Conservation (phyloP, 1,140 invertebrate species). For the Meloidogyne exigua region DNA sequence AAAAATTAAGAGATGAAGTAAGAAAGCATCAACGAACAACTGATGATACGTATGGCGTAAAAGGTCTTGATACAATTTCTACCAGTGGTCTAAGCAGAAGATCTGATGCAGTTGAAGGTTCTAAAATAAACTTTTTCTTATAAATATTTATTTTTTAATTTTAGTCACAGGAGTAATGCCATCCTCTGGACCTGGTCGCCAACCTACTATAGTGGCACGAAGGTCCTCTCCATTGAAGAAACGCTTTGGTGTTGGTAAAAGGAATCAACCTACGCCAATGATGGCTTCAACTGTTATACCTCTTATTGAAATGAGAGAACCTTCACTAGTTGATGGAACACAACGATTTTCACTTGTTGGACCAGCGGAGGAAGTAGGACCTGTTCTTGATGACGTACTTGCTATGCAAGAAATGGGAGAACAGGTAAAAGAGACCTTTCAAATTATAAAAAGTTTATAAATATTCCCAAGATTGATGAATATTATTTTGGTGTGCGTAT, state of each 20-base stretch:
- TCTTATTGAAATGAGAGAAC: slow-evolving; percentile 7
- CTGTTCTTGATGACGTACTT: slow-evolving; percentile 44
- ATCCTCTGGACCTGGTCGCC: slow-evolving; percentile 54
- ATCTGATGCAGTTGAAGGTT: not conserved
- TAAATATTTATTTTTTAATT: not conserved
- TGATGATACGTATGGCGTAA: slow-evolving; percentile 32
- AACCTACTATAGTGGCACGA: slow-evolving; percentile 40
- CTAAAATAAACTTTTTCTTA: not conserved
- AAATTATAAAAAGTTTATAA: too few relatives aligned
- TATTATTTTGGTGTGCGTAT: slow-evolving; percentile 85
- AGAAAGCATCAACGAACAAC: slow-evolving; percentile 30
- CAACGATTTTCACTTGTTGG: slow-evolving; percentile 35
- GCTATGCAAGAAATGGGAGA: slow-evolving; percentile 71
- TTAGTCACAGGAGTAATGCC: slow-evolving; percentile 54
- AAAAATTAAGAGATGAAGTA: slow-evolving; percentile 39
- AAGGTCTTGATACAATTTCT: slow-evolving; percentile 34
- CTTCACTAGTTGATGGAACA: slow-evolving; percentile 12
- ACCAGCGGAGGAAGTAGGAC: slow-evolving; percentile 15
- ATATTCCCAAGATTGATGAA: slow-evolving; percentile 51
- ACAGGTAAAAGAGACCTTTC: slow-evolving; percentile 34
- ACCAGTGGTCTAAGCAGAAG: slow-evolving; percentile 4
- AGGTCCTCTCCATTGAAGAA: slow-evolving; percentile 47
- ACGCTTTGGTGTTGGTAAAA: slow-evolving; percentile 18
- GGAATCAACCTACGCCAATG: slow-evolving; percentile 8
- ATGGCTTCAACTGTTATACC: slow-evolving; percentile 6